These are phyloP conservation scores for Oryzias curvinotus DNA, from an alignment of 2,113 vertebrate species.

Conservation along the genomic window DNA sequence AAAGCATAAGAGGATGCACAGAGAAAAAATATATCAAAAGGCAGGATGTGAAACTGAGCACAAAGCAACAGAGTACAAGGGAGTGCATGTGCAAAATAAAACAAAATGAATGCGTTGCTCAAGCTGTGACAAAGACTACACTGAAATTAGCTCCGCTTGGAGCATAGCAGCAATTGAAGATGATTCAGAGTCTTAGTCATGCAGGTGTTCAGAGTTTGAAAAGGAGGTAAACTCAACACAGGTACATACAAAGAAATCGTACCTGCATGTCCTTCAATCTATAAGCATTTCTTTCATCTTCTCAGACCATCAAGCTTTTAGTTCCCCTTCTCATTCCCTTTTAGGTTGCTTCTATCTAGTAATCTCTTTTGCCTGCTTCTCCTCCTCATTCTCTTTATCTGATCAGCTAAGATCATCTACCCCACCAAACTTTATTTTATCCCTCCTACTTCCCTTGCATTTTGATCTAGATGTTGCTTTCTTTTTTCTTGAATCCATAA, in stretches of 20 bases:
- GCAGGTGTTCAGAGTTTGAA: slow-evolving; percentile 46
- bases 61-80: no score
- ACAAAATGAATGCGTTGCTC: slow-evolving; percentile 1
- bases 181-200: slow-evolving; percentile 55
- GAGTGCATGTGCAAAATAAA: no score
- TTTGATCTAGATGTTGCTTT: slow-evolving; percentile 23
- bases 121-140: slow-evolving; percentile 24
- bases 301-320: slow-evolving; percentile 20
- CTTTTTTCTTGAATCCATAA: slow-evolving; percentile 18
- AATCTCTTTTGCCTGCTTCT: slow-evolving; percentile 8
- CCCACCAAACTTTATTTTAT: slow-evolving; percentile 13
- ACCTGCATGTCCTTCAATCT: not conserved
- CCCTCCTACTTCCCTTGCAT: slow-evolving; percentile 9
- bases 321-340: slow-evolving; percentile 12
- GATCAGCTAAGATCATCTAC: slow-evolving; percentile 14
- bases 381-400: slow-evolving; percentile 6
- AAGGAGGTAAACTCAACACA: slow-evolving; percentile 19
- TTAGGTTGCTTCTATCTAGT: slow-evolving; percentile 23
- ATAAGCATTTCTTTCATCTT: slow-evolving; percentile 11
- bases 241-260: not conserved
- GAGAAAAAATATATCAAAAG: no score
- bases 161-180: slow-evolving; percentile 37
- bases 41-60: no score
- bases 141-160: slow-evolving; percentile 35
- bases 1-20: no score